Base-by-base conservation (phyloP, 1,140 invertebrate genomes). In the Zaprionus vittiger region DNA sequence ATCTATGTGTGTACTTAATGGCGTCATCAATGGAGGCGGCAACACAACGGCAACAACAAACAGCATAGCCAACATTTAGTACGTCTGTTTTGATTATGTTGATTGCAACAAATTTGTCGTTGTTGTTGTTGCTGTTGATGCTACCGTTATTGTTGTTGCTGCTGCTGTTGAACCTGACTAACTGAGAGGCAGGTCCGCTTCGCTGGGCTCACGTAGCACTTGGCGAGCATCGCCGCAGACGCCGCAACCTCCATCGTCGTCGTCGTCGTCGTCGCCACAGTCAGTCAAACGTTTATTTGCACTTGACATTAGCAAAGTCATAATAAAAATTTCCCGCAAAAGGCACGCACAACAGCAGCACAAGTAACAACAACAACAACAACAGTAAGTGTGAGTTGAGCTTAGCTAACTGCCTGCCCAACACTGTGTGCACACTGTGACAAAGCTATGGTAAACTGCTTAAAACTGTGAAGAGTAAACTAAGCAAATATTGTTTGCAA, bases 251-350 rank as follows among this genome's bases (percentile, higher is more conserved):
- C n/a, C 28, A 31, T 64, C 63, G 6, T 38, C 34, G 49, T 55
- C 47, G 31, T 55, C 47, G 28, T 37, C 59, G 52, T 73, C 31
- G 59, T 59, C 17, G 20, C 56, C 34, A 49, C 44, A 44, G 70
- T 73, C 69, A 80, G 70, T 79, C 80, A 79, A 86, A 81, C 79
- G 79, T 87, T 89, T 84, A 82, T 84, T 89, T 89, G 81, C 85
- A 89, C 84, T 87, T 87, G 84, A 87, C 84, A 87, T 87, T 84
- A 84, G 84, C 84, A 89, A 89, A 87, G 81, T 81, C 85, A 87
- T 87, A 87, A 87, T 80, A 89, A 83, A 87, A 89, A 87, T 87
- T 89, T 89, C 74, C 78, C 83, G 81, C 81, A 76, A 72, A 37
- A 71, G 84, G 54, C 80, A 80, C 71, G 77, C 63, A 65, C 76